Evolutionary conservation across 2,113 vertebrate species (phyloP).

Genomic region (Xyliphius kryptos): DNA sequence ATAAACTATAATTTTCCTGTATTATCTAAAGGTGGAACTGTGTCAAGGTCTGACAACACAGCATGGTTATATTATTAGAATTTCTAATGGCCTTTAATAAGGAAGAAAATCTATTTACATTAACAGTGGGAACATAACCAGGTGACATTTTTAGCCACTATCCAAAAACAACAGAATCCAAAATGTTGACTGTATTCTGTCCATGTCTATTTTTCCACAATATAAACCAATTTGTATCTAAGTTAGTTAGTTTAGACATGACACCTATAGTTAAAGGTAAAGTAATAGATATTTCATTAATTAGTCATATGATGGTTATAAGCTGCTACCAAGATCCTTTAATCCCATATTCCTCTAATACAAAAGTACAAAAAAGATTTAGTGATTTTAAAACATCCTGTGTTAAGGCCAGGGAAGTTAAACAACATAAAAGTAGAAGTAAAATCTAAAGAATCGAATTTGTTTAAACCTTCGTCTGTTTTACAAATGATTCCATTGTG

Average conservation of each 20-base stretch:
- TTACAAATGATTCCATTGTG: background rate
- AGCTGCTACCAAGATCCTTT: too few species aligned
- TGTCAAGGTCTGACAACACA: too few species aligned
- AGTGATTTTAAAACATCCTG: too few species aligned
- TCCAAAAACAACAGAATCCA: background rate
- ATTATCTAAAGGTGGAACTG: background rate
- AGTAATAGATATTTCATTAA: too few species aligned
- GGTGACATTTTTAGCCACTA: background rate
- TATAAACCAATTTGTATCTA: too few species aligned
- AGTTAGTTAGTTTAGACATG: too few species aligned
- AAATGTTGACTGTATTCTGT: background rate
- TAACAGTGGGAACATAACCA: conserved; percentile 13
- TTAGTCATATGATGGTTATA: too few species aligned
- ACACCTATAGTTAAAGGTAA: too few species aligned
- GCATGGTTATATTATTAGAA: background rate
- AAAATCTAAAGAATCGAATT: background rate
- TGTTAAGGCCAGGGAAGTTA: too few species aligned
- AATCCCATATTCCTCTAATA: too few species aligned
- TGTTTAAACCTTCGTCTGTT: background rate
- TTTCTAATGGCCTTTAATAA: background rate
- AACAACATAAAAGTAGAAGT: too few species aligned
- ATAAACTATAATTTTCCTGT: background rate
- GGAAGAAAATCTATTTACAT: background rate
- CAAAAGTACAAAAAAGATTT: too few species aligned
- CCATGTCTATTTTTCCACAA: background rate